Base-by-base conservation (phyloP, 2,888 invertebrate genomes). In the Stratiomys singularior region DNA sequence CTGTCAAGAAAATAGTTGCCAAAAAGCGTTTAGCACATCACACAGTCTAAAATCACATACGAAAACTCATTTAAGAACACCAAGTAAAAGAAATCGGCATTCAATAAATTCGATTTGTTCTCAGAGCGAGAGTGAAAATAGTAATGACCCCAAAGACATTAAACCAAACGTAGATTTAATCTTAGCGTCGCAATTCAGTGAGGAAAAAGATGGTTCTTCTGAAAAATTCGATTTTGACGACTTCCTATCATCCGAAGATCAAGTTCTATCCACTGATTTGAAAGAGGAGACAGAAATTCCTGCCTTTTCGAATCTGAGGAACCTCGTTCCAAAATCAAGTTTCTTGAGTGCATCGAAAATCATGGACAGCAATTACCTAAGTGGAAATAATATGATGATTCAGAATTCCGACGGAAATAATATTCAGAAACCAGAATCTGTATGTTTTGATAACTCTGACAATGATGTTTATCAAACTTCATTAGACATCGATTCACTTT, bases 21-120 rank as follows among this genome's bases (percentile, higher is more conserved):
- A 90, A 27, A 90, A 93, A 82, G 91, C 94, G 0, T 96, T 96
- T 86, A 93, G 95, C 9, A 94, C 96, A 0, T 91, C 93, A n/a
- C 94, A 95, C 83, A 95, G 94, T 84, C 88, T 96, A 1, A 93
- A 94, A 83, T 92, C 93, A 52, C 96, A 96, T 84, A 89, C 92
- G 58, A 92, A 91, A 85, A 93, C 93, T 76, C 96, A 96, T 83
- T 91, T 91, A 84, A 89, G 88, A 81, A 85, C 84, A n/a, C 30
- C 52, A 46, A 71, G 27, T 63, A 66, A 66, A 60, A 79, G 76
- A 81, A 66, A 79, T 81, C 76, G 67, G 58, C 27, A 30, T 13
- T 60, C 58, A 27, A 37, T 7, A 7, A 56, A 60, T 18, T 11
- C 11, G 13, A 58, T 28, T 18, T 60, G 25, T 9, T 44, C 76